Evolutionary conservation across 92 coral and sea anemone genomes (phyloP).

Genomic region (Ricordea florida): DNA sequence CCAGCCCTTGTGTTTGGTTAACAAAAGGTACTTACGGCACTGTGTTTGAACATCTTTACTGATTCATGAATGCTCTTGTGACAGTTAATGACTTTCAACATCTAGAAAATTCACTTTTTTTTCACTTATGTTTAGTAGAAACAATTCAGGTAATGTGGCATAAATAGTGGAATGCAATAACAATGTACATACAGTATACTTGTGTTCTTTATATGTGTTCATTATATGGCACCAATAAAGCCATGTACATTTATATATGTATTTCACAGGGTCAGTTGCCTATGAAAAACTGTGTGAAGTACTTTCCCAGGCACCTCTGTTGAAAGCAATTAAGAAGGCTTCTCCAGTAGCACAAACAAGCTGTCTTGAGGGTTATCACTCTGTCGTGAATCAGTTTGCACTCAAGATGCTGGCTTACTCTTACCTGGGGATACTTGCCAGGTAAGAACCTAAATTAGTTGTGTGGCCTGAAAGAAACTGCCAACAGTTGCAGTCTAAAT

Average conservation of each 20-base stretch:
- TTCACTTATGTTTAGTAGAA: too few species aligned
- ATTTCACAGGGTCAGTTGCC: conserved; percentile 53
- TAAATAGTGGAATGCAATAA: neutral
- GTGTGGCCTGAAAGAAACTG: too few species aligned
- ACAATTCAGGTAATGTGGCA: too few species aligned
- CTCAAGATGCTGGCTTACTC: conserved; percentile 73
- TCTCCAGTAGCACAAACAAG: conserved; percentile 75
- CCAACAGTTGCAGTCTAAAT: too few species aligned
- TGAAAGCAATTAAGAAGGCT: conserved; percentile 63
- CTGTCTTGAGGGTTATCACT: conserved; percentile 68
- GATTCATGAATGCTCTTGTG: too few species aligned
- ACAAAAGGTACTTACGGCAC: conserved; percentile 44
- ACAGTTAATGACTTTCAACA: too few species aligned
- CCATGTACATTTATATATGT: too few species aligned
- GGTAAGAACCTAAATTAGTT: conserved; percentile 28
- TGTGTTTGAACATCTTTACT: too few species aligned
- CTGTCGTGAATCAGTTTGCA: conserved; percentile 73
- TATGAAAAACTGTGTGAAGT: conserved; percentile 62
- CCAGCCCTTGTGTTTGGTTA: conserved; percentile 57
- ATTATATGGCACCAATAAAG: neutral
- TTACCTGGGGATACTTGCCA: conserved; percentile 63
- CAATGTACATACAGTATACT: neutral
- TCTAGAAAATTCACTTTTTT: too few species aligned
- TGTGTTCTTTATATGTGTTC: neutral
- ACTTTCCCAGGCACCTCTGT: conserved; percentile 22